Evolutionary conservation across 1,140 invertebrate species (phyloP), one percentile per base, ranked within the genome.

Genomic region (Eumeta japonica): DNA sequence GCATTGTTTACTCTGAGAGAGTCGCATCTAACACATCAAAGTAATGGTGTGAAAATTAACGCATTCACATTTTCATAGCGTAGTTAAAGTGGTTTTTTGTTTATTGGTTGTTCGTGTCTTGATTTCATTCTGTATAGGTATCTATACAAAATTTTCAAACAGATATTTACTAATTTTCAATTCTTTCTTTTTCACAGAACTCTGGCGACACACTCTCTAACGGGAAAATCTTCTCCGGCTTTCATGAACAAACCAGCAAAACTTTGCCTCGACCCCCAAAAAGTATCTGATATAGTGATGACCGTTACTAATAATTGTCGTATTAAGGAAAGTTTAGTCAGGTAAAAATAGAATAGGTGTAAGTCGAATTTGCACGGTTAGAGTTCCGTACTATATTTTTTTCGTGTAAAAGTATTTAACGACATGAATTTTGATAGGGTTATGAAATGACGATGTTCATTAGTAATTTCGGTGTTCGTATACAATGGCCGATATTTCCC

Each of bases 221-320:
- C 64, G 7, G 68, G 71, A 35, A 70, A 70, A 30, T 56, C 52
- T n/a, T 74, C 70, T 2, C 67, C 64, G 13, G 64, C 67, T 0
- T 74, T 74, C 35, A 56, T 50, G 0, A 45, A 63, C 32, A 71
- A 62, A 32, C 62, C 65, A 3, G 48, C 65, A 1, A 68, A 70
- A 20, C 37, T 48, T 37, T 35, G 41, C 27, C 39, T 75, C 12
- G 54, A 71, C 31, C 41, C 55, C 1, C 45, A 45, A 10, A 37
- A 64, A 11, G 57, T 74, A 2, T 46, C 58, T 10, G 68, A 75
- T 31, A 73, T 75, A 11, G 58, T 75, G 3, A 52, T 56, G 35
- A 68, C 58, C 2, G 67, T 73, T 3, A 52, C 54, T 1, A 50
- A 64, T 3, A 48, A 40, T 24, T 72, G 66, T 40, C 32, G 44